Percentiles rank a stretch among this genome's conserved stretches.
Evolutionary conservation across 1,140 invertebrate species (phyloP).

Genomic region (Trialeurodes vaporariorum): DNA sequence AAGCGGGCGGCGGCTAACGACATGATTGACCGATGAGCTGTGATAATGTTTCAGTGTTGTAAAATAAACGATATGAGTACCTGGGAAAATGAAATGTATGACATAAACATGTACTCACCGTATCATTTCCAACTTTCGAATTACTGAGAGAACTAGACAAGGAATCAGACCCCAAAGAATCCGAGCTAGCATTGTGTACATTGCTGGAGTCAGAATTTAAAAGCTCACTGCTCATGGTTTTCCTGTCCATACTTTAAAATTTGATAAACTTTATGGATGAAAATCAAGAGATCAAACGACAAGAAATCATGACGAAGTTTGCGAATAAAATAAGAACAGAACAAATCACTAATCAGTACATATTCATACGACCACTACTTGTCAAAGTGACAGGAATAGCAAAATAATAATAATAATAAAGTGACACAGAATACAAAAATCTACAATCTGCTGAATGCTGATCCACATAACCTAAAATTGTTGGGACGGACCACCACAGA

Average conservation of each 20-base stretch:
- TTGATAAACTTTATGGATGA: no score
- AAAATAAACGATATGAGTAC: neutral
- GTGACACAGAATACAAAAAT: no score
- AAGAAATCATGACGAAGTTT: no score
- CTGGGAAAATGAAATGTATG: neutral
- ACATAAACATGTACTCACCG: constrained; percentile 39
- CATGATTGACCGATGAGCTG: neutral
- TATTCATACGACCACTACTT: no score
- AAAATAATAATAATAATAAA: no score
- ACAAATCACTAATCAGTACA: no score
- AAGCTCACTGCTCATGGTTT: constrained; percentile 37
- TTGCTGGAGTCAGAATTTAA: constrained; percentile 39
- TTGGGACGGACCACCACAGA: no score
- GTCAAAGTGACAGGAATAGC: no score
- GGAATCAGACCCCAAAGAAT: constrained; percentile 65
- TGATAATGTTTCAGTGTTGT: neutral
- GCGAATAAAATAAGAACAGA: no score
- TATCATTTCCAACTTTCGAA: constrained; percentile 65
- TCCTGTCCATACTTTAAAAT: constrained; percentile 44
- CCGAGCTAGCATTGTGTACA: constrained; percentile 56
- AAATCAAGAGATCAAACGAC: no score
- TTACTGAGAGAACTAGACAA: constrained; percentile 72
- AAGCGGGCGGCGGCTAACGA: neutral
- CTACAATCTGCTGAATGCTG: no score
- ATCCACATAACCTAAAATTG: no score